phyloP scores from a whole-genome alignment of 2,113 vertebrate species.

The Coryphaenoides rupestris region DNA sequence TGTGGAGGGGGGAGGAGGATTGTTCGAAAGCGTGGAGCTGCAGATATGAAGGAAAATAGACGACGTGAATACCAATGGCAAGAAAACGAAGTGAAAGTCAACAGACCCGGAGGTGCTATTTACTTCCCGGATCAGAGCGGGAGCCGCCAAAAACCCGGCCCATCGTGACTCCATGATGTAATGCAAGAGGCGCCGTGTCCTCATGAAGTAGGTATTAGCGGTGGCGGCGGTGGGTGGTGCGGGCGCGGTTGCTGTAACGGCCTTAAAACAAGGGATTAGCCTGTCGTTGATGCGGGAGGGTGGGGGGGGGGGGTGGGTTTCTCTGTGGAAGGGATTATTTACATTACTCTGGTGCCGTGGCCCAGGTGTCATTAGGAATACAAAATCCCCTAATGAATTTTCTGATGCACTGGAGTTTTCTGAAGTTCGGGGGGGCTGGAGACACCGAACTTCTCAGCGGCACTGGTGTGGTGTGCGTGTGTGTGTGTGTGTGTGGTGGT shows the following conservation, averaged over 20 bases:
- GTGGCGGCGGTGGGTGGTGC: too few relatives aligned
- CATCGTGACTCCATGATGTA: constrained; percentile 71
- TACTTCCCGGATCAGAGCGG: constrained; percentile 52
- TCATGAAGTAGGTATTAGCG: constrained; percentile 73
- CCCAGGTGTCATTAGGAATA: constrained; percentile 78
- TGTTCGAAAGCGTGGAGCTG: too few relatives aligned
- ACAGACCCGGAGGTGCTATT: constrained; percentile 57
- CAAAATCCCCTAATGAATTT: constrained; percentile 81
- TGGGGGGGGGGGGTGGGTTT: too few relatives aligned
- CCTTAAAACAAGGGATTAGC: constrained; percentile 83
- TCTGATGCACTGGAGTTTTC: constrained; percentile 56
- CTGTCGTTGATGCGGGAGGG: constrained; percentile 69
- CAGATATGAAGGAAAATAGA: not conserved
- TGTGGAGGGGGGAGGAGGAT: too few relatives aligned
- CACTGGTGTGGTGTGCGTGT: too few relatives aligned
- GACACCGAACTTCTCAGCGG: too few relatives aligned
- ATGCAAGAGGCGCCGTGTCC: constrained; percentile 77
- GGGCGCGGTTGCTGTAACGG: constrained; percentile 77
- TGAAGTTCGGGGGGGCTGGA: constrained; percentile 49
- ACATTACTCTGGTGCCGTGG: constrained; percentile 71
- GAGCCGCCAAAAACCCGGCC: constrained; percentile 55
- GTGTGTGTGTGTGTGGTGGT: too few relatives aligned
- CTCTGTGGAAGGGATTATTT: constrained; percentile 79
- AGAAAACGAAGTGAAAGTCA: constrained; percentile 58
- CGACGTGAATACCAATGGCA: constrained; percentile 49